phyloP scores from a whole-genome alignment of 2,888 invertebrate genomes.

The Acanthococcus lagerstroemiae region DNA sequence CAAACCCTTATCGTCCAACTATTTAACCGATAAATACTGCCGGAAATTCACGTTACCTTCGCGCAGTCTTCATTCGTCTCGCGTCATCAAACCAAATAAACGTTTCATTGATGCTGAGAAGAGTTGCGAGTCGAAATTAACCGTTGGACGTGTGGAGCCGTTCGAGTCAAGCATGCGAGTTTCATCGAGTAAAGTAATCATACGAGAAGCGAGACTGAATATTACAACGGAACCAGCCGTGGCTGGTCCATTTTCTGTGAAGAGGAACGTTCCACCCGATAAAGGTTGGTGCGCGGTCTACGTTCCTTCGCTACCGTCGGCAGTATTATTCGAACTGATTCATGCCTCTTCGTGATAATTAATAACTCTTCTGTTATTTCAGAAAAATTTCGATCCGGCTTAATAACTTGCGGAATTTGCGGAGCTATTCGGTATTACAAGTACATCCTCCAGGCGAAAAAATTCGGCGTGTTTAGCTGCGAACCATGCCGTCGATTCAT shows the following conservation, averaged over 20 bases:
- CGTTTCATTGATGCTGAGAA: constrained; percentile 58
- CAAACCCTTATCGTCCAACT: constrained; percentile 12
- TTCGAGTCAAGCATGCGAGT: background rate
- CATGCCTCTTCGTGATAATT: too few species aligned
- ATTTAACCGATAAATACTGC: constrained; percentile 13
- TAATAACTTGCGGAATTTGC: constrained; percentile 66
- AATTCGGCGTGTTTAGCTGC: constrained; percentile 75
- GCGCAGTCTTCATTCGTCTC: constrained; percentile 71
- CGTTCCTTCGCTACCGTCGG: too few species aligned
- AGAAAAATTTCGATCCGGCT: constrained; percentile 20
- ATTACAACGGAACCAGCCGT: constrained; percentile 41
- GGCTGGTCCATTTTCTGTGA: constrained; percentile 29
- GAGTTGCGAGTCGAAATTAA: constrained; percentile 37
- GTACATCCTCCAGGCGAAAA: constrained; percentile 67
- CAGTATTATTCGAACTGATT: too few species aligned
- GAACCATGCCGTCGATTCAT: constrained; percentile 80
- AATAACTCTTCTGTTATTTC: background rate
- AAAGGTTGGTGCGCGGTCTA: too few species aligned
- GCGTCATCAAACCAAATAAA: constrained; percentile 81
- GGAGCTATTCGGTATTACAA: constrained; percentile 64
- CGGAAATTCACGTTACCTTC: constrained; percentile 64
- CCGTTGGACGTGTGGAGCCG: background rate
- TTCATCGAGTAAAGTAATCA: constrained; percentile 48
- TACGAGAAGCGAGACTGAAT: constrained; percentile 58
- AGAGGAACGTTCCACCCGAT: background rate